phyloP scores from a whole-genome alignment of 2,113 vertebrate species.

The Emberiza fucata region DNA sequence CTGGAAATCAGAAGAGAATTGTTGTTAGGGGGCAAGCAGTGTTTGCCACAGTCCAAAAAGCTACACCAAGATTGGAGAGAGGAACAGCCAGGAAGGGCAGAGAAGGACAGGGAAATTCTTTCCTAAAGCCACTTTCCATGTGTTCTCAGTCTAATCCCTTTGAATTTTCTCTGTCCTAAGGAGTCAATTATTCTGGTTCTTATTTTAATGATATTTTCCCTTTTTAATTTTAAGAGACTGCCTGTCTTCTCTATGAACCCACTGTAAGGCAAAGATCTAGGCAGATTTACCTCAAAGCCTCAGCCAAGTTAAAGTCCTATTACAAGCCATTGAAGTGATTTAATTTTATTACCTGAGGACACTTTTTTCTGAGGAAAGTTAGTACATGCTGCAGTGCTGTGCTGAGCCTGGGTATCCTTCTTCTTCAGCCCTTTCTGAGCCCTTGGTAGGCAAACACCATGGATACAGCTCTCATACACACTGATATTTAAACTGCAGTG shows the following conservation, averaged over 20 bases:
- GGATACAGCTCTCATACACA: neutral
- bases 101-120: neutral
- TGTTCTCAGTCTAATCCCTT: neutral
- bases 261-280: neutral
- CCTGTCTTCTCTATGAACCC: neutral
- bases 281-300: neutral
- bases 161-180: neutral
- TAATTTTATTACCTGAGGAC: constrained; percentile 37
- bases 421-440: neutral
- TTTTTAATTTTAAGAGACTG: constrained; percentile 26
- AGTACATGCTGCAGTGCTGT: neutral
- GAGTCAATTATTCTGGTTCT: neutral
- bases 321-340: constrained; percentile 19
- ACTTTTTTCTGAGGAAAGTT: neutral
- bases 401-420: neutral
- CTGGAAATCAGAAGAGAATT: neutral
- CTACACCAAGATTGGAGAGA: neutral
- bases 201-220: neutral
- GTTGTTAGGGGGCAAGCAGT: fast-evolving
- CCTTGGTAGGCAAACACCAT: neutral
- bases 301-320: constrained; percentile 11
- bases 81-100: neutral
- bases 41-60: neutral
- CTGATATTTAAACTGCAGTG: neutral
- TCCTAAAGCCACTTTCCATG: neutral